Evolutionary conservation across 2,888 invertebrate genomes (phyloP).

Genomic region (Leptopilina drosophilae): DNA sequence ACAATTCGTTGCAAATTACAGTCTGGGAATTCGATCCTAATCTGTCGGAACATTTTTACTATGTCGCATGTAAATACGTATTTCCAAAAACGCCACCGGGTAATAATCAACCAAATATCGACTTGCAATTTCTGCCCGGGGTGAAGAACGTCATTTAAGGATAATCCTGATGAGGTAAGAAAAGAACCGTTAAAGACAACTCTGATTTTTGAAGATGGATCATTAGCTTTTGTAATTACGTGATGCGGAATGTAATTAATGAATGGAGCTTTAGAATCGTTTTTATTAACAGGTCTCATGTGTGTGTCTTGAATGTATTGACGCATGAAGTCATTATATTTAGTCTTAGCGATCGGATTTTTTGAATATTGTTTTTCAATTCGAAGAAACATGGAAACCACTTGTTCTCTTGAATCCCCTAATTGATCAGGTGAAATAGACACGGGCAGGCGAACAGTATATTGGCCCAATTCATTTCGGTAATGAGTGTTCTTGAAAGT

Average conservation of each 20-base stretch:
- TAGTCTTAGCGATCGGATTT: too few relatives aligned
- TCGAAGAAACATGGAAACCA: too few relatives aligned
- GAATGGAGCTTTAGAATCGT: not conserved
- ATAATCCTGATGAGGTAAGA: not conserved
- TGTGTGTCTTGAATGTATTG: not conserved
- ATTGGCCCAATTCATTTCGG: too few relatives aligned
- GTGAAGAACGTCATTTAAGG: not conserved
- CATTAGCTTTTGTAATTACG: not conserved
- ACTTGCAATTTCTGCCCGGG: not conserved
- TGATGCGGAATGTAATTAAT: not conserved
- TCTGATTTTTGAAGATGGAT: not conserved
- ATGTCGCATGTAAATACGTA: not conserved
- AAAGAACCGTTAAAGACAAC: conserved; percentile 1
- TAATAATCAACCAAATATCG: not conserved
- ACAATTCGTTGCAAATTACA: not conserved
- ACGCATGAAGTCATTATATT: not conserved
- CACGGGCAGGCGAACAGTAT: too few relatives aligned
- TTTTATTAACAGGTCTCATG: not conserved
- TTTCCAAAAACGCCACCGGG: not conserved
- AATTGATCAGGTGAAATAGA: too few relatives aligned
- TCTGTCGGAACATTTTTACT: not conserved
- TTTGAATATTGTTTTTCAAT: too few relatives aligned
- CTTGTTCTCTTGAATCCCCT: too few relatives aligned
- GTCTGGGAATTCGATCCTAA: not conserved
- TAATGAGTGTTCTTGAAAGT: too few relatives aligned